These are phyloP conservation scores for Lepidurus arcticus DNA, from an alignment of 1,140 invertebrate species.

Conservation along the genomic window DNA sequence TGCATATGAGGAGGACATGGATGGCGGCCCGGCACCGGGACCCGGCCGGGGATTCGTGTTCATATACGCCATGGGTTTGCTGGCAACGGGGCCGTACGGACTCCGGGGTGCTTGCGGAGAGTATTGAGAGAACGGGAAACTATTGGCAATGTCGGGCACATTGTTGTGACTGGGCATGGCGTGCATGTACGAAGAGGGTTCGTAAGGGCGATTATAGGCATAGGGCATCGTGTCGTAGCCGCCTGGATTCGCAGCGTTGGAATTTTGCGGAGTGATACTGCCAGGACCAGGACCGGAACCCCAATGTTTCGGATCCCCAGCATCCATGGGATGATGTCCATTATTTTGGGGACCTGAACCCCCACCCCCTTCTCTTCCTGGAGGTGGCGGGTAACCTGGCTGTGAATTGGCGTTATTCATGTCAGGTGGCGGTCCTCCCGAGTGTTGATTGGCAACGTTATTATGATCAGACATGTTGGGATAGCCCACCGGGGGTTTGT, in stretches of 20 bases:
- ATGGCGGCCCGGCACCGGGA: constrained; percentile 1
- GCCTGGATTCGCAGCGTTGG: background rate
- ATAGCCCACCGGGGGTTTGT: constrained; percentile 12
- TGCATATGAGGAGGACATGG: constrained; percentile 9
- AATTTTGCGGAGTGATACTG: background rate
- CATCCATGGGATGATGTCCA: constrained; percentile 3
- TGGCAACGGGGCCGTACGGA: constrained; percentile 24
- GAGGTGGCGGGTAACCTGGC: background rate
- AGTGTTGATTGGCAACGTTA: background rate
- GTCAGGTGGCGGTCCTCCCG: background rate
- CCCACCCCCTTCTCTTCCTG: background rate
- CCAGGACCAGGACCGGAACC: background rate
- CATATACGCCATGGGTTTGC: constrained; percentile 30
- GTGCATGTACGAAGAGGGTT: constrained; percentile 10
- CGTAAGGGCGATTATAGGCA: background rate
- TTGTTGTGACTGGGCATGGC: background rate
- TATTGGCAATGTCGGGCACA: constrained; percentile 23
- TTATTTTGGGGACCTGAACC: background rate
- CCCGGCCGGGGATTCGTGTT: constrained; percentile 27
- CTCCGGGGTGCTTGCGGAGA: constrained; percentile 27
- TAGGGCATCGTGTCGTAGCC: constrained; percentile 10
- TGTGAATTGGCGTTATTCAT: background rate
- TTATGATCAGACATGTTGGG: constrained; percentile 4
- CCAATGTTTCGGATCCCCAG: background rate
- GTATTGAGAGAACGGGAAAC: constrained; percentile 28